These are phyloP conservation scores for Geopemphigus sp. DNA, from an alignment of 1,140 invertebrate genomes.

Conservation along the genomic window DNA sequence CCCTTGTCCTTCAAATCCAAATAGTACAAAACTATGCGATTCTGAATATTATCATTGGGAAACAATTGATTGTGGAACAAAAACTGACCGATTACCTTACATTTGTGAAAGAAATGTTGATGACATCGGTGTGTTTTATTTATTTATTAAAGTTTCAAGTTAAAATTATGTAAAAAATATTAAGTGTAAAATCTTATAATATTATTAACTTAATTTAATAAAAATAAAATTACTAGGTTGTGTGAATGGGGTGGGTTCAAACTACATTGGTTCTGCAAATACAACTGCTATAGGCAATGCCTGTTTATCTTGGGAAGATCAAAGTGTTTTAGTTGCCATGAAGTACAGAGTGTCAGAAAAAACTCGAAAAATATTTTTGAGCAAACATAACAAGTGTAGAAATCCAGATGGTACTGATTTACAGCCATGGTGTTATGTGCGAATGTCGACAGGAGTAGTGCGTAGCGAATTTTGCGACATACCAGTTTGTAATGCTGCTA, in stretches of 20 bases:
- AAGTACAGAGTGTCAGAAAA: conserved; percentile 54
- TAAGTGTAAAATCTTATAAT: neutral
- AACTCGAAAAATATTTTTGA: conserved; percentile 55
- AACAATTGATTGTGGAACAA: conserved; percentile 57
- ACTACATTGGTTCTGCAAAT: conserved; percentile 60
- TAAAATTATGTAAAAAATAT: neutral
- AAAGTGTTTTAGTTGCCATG: conserved; percentile 56
- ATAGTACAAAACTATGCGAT: conserved; percentile 52
- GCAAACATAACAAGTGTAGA: conserved; percentile 61
- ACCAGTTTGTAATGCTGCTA: conserved; percentile 56
- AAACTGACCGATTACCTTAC: conserved; percentile 57
- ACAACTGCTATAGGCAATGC: conserved; percentile 57
- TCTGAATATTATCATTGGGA: conserved; percentile 63
- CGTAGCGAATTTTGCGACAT: conserved; percentile 62
- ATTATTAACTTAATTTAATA: neutral
- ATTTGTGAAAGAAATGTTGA: conserved; percentile 59
- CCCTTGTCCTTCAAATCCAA: conserved; percentile 55
- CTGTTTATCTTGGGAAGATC: conserved; percentile 59
- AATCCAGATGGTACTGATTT: conserved; percentile 60
- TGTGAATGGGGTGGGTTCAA: conserved; percentile 58
- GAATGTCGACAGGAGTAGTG: conserved; percentile 51
- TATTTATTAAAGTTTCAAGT: neutral
- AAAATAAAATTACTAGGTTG: conserved; percentile 57
- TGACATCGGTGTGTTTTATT: conserved; percentile 57
- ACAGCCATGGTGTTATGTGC: conserved; percentile 62